Evolutionary conservation across 1,140 invertebrate species (phyloP), one percentile per base, ranked within the genome.

Genomic region (Octopus sinensis): DNA sequence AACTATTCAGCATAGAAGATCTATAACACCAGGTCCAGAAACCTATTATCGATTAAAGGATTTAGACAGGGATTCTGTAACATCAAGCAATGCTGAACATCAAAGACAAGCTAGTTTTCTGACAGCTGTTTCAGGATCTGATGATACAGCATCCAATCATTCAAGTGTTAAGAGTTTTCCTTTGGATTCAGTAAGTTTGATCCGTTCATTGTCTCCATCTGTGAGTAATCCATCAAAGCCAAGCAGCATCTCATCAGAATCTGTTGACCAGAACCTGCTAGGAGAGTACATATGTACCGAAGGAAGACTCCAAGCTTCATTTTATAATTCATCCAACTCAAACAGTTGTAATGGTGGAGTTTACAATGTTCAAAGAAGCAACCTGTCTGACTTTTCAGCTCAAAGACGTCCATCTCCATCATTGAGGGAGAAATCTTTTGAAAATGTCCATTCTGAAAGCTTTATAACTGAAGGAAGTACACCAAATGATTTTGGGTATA

Each of bases 21-120:
- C 95, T 75, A 94, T 95, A 23, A 96, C 95, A 0, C 95, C 95
- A 0, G 95, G 95, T 80, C 94, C 95, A 0, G 94, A 94, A 79
- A 82, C 82, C 52, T 81, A 79, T 12, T 76, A 83, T 62, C 71
- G 54, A 12, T 53, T 73, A 10, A 78, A 51, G 43, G 80, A 81
- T 17, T 78, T 53, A 17, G 54, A 80, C 6, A 71, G 82, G 79
- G 81, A 82, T 43, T 81, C 81, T 52, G 73, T 54, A 77, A 85
- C 78, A 51, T 81, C 83, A 30, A 17, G 51, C 78, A 83, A 80
- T 54, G 79, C 83, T 68, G 89, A 88, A 17, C 89, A 90, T 82
- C 78, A 83, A 71, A 83, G 89, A 12, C 89, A 90, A 82, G 84
- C 85, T 5, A 89, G 88, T 80, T 90, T 89, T 80, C 85, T 90